phyloP scores from a whole-genome alignment of 2,113 vertebrate species.

The Rhipidura dahli region DNA sequence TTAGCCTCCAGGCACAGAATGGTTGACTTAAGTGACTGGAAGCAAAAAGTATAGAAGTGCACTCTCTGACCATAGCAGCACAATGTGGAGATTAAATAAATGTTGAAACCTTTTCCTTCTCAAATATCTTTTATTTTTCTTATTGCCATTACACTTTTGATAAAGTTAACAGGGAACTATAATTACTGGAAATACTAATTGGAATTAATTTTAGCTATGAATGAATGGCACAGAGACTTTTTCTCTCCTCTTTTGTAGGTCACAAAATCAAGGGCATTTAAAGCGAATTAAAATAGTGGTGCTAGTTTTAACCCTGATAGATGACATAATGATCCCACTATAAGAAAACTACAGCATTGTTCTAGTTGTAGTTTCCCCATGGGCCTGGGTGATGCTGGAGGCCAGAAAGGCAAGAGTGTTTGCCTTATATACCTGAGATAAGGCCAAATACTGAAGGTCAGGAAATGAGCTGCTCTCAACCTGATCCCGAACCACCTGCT shows the following conservation, averaged over 20 bases:
- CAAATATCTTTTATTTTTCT: background rate
- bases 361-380: background rate
- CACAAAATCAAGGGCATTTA: background rate
- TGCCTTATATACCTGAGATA: no score
- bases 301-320: background rate
- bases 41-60: background rate
- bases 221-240: background rate
- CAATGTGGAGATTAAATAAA: background rate
- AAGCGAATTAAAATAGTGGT: rapidly evolving
- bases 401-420: no score
- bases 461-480: no score
- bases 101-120: background rate
- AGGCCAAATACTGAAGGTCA: no score
- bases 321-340: background rate
- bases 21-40: background rate
- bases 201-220: background rate
- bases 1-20: background rate
- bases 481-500: no score
- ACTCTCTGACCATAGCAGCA: background rate
- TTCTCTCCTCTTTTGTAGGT: background rate
- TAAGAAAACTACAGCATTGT: background rate
- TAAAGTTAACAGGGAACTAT: background rate
- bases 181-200: background rate
- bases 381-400: no score
- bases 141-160: background rate